Conservation (phyloP, 2,113 vertebrate genomes). For the Ailurus styani region DNA sequence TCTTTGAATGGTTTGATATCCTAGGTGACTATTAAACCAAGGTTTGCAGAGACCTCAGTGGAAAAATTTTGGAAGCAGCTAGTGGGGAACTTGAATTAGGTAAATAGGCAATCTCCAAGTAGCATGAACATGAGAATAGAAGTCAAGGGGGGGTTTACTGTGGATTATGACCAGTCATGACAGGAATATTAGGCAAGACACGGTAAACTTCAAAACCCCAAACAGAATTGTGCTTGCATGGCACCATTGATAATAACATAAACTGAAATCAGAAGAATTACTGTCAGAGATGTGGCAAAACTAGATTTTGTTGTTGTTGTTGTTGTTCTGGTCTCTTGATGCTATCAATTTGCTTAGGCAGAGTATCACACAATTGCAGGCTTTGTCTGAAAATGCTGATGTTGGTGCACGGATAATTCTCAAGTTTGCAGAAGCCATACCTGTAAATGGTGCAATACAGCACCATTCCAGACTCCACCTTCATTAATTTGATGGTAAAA, state of each 20-base stretch:
- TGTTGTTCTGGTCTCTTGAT: background rate
- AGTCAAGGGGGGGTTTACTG: background rate
- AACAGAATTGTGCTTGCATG: background rate
- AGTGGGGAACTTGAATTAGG: background rate
- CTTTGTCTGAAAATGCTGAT: background rate
- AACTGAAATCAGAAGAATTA: background rate
- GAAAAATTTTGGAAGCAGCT: background rate
- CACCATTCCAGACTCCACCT: background rate
- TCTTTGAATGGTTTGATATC: background rate
- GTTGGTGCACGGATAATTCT: background rate
- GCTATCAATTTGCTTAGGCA: background rate
- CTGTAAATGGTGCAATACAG: background rate
- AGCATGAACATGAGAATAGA: background rate
- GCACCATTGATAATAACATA: background rate
- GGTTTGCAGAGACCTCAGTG: background rate
- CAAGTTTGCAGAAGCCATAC: accelerated
- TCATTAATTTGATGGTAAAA: background rate
- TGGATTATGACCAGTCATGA: background rate
- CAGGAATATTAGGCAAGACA: background rate
- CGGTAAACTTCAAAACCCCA: background rate
- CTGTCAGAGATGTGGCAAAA: background rate
- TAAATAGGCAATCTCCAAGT: background rate
- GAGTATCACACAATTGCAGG: background rate
- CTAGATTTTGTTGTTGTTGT: background rate
- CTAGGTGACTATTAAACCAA: background rate